Conservation (phyloP, 2,888 invertebrate species). For the Drosophila crucigera region DNA sequence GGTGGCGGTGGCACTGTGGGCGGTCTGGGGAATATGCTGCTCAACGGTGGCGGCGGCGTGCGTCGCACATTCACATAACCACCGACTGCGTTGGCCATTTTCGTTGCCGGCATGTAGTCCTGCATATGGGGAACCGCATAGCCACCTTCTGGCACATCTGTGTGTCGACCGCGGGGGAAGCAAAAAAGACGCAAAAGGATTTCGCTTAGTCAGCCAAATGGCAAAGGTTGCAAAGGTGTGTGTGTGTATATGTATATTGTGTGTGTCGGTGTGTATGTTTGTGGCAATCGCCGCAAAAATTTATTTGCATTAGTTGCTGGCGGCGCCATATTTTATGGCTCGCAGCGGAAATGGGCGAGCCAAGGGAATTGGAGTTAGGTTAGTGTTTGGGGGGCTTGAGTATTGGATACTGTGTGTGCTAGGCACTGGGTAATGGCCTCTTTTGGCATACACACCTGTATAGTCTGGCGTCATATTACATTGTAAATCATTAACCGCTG, state of each 20-base stretch:
- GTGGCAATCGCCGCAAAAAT: conserved; percentile 67
- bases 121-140: conserved; percentile 88
- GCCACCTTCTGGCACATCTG: conserved; percentile 88
- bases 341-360: conserved; percentile 59
- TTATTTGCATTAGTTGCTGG: conserved; percentile 76
- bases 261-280: conserved; percentile 18
- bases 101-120: conserved; percentile 86
- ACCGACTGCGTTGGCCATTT: conserved; percentile 79
- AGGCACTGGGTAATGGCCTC: conserved; percentile 27
- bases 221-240: conserved; percentile 21
- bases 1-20: conserved; percentile 90
- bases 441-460: conserved; percentile 86
- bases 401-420: conserved; percentile 16
- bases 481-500: conserved; percentile 86
- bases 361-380: conserved; percentile 43
- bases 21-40: conserved; percentile 87
- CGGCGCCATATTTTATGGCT: conserved; percentile 74
- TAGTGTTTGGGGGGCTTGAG: conserved; percentile 10
- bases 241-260: background rate
- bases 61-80: conserved; percentile 85
- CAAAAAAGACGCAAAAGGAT: conserved; percentile 47
- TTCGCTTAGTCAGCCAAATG: conserved; percentile 72
- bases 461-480: conserved; percentile 87
- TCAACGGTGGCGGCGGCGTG: conserved; percentile 86
- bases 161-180: conserved; percentile 20